Evolutionary conservation across 1,140 invertebrate species (phyloP).

Genomic region (Drosophila kanapiae): DNA sequence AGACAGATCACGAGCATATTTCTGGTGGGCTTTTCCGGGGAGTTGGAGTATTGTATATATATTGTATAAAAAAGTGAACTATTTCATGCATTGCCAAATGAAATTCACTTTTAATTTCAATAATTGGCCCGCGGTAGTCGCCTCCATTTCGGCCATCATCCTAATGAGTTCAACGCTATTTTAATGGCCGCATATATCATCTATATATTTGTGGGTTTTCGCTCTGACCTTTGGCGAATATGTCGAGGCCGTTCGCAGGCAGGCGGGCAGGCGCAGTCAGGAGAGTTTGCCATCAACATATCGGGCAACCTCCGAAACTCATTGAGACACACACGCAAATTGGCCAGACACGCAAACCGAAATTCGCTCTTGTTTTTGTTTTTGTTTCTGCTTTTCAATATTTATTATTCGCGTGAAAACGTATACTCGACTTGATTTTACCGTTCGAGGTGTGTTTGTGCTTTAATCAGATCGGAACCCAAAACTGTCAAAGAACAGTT

Average conservation of each 20-base stretch:
- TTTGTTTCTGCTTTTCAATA: slow-evolving; percentile 30
- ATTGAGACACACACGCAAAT: slow-evolving; percentile 78
- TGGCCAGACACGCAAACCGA: slow-evolving; percentile 68
- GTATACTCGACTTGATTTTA: slow-evolving; percentile 20
- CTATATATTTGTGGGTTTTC: slow-evolving; percentile 21
- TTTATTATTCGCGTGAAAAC: slow-evolving; percentile 37
- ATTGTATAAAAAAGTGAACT: slow-evolving; percentile 54
- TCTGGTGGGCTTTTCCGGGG: slow-evolving; percentile 32
- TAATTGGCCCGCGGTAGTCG: slow-evolving; percentile 65
- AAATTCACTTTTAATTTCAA: slow-evolving; percentile 80
- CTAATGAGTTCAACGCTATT: slow-evolving; percentile 68
- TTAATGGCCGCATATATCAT: slow-evolving; percentile 61
- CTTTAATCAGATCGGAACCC: slow-evolving; percentile 35
- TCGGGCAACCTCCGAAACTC: slow-evolving; percentile 61
- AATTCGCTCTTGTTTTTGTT: slow-evolving; percentile 37
- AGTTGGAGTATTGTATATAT: slow-evolving; percentile 1
- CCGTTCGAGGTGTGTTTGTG: slow-evolving; percentile 47
- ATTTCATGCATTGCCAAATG: slow-evolving; percentile 67
- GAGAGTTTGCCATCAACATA: too few species aligned
- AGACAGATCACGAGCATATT: slow-evolving; percentile 58
- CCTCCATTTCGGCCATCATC: slow-evolving; percentile 58
- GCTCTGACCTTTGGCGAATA: slow-evolving; percentile 64
- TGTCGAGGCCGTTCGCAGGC: slow-evolving; percentile 60
- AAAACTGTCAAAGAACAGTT: slow-evolving; percentile 31
- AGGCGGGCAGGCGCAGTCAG: slow-evolving; percentile 16